A percentile compares a stretch with the other conserved stretches of the same genome.
phyloP scores from a whole-genome alignment of 2,113 vertebrate genomes.

The Megaceryle maxima region DNA sequence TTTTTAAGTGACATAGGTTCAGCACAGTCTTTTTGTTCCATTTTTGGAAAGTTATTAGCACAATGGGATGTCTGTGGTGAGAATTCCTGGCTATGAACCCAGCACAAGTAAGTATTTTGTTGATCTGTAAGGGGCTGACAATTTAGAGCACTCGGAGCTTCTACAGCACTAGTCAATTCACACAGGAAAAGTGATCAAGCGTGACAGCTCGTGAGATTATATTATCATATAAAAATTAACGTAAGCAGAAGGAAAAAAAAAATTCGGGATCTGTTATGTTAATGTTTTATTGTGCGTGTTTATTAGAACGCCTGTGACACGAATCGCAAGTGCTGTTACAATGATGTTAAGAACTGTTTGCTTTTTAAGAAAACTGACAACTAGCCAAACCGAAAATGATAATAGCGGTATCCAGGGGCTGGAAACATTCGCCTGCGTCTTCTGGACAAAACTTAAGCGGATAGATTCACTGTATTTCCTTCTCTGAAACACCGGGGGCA shows the following conservation, averaged over 20 bases:
- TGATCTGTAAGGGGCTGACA: not conserved
- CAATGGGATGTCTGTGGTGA: not conserved
- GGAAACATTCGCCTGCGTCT: not conserved
- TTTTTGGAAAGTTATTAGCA: not conserved
- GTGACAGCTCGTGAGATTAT: not conserved
- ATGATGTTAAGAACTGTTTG: not conserved
- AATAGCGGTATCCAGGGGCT: not conserved
- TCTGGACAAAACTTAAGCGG: not conserved
- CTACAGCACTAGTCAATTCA: not conserved
- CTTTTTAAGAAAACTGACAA: not conserved
- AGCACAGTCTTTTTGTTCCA: not conserved
- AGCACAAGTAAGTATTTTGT: not conserved
- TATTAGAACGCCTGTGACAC: not conserved
- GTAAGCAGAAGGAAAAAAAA: not conserved
- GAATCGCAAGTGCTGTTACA: accelerated
- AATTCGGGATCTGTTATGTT: not conserved
- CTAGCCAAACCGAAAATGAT: not conserved
- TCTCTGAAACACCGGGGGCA: slow-evolving; percentile 34
- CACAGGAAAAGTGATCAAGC: not conserved
- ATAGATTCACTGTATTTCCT: not conserved
- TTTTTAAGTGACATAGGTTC: not conserved
- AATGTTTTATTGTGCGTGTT: not conserved
- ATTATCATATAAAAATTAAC: not conserved
- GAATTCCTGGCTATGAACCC: not conserved
- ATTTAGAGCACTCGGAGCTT: not conserved